These are phyloP conservation scores for Halichoeres trimaculatus DNA, from an alignment of 2,113 vertebrate species.

Conservation along the genomic window DNA sequence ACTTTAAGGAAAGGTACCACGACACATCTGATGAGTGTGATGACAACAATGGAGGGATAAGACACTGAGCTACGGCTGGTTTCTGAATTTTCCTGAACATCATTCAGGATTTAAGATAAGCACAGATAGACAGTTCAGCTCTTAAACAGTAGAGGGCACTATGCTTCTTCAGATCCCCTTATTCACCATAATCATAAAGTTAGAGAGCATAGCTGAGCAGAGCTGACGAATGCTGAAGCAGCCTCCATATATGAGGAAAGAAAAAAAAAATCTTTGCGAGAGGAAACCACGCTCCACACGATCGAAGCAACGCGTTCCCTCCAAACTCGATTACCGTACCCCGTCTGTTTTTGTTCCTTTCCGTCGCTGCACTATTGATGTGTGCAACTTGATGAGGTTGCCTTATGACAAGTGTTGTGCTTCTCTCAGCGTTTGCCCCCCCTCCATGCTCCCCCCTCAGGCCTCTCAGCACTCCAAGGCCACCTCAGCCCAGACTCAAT, in stretches of 20 bases:
- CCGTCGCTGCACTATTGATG: conserved; percentile 24
- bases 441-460: conserved; percentile 40
- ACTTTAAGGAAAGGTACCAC: no score
- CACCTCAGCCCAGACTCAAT: conserved; percentile 70
- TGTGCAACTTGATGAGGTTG: conserved; percentile 38
- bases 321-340: not conserved
- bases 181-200: not conserved
- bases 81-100: no score
- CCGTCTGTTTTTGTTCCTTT: conserved; percentile 3
- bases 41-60: no score
- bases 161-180: conserved; percentile 7
- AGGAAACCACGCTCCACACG: not conserved
- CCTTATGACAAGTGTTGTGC: conserved; percentile 62
- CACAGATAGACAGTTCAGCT: not conserved
- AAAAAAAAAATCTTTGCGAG: not conserved
- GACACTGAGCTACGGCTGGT: no score
- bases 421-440: conserved; percentile 45
- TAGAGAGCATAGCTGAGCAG: not conserved
- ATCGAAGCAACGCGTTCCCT: not conserved
- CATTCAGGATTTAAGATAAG: no score
- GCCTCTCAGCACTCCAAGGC: conserved; percentile 68
- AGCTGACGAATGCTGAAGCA: conserved; percentile 4
- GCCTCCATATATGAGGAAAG: not conserved
- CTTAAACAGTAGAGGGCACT: conserved; percentile 72
- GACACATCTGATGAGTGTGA: no score